These are phyloP conservation scores for Halictus rubicundus DNA, from an alignment of 1,140 invertebrate species.

Conservation along the genomic window DNA sequence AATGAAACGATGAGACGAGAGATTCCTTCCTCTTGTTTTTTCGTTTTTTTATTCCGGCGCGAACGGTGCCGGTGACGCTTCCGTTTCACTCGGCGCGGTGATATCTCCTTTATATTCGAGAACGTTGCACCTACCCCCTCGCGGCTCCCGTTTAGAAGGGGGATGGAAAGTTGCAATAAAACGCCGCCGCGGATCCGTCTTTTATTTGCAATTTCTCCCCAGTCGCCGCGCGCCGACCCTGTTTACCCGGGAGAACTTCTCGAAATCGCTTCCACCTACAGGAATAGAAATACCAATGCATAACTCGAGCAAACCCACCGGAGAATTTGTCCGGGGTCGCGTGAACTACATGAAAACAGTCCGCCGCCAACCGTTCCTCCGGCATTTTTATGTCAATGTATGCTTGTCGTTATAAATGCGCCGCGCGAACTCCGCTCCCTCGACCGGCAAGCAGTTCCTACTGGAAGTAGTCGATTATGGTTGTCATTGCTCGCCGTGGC, in stretches of 20 bases:
- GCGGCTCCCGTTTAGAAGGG: not conserved
- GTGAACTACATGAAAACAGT: slow-evolving; percentile 16
- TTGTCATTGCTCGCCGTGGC: not conserved
- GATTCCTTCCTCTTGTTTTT: not conserved
- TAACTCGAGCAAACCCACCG: slow-evolving; percentile 27
- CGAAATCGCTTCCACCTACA: slow-evolving; percentile 35
- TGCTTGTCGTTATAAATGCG: not conserved
- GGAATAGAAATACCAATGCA: slow-evolving; percentile 24
- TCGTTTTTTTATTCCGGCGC: not conserved
- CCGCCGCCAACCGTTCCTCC: not conserved
- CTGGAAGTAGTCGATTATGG: not conserved
- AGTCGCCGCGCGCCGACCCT: not conserved
- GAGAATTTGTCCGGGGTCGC: slow-evolving; percentile 12
- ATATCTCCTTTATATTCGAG: not conserved
- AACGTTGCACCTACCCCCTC: not conserved
- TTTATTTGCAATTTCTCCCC: slow-evolving; percentile 30
- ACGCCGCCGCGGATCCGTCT: slow-evolving; percentile 4
- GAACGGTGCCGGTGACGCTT: not conserved
- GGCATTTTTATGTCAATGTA: slow-evolving; percentile 20
- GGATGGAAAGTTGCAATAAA: slow-evolving; percentile 25
- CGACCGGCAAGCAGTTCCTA: too few species aligned
- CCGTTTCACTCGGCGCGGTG: not conserved
- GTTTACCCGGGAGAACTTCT: not conserved
- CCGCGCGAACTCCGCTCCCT: not conserved
- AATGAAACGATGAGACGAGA: not conserved